Base-by-base conservation (phyloP, 2,113 vertebrate species). In the Pica pica region DNA sequence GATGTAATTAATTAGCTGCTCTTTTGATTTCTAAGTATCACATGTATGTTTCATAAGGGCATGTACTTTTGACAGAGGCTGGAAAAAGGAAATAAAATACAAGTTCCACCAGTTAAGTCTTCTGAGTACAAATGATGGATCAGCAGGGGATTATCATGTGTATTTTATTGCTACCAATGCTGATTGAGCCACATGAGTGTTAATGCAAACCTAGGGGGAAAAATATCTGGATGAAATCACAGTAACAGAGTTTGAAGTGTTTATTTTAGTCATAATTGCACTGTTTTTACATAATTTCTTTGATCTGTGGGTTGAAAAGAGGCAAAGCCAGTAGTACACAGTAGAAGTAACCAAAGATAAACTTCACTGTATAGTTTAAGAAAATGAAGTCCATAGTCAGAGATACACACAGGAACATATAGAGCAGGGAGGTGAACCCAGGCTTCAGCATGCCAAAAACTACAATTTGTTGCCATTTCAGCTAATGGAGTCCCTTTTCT, bases 1-100 rank as follows among this genome's bases (percentile, higher is more conserved):
- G 96, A 96, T 96, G 96, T 68, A 90, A 93, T 96, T 96, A 92
- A 96, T 96, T 97, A 96, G 73, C 56, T 82, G 90, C 94, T 95
- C 93, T 87, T 96, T 96, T 97, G 96, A 97, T 95, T 96, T 89
- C 91, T 64, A 3, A 92, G 79, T 88, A 90, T 96, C 90, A 86
- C 52, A 74, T 93, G 88, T 68, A 89, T 64, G 16, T 83, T 92
- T 95, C 73, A 50, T 63, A 78, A 93, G 88, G 83, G 28, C 80
- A 81, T 92, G 90, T 88, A 93, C 90, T 95, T 96, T 95, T 88
- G 85, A 96, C 79, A 64, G 83, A 89, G 88, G 52, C 75, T 95
- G 78, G 59, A 67, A 74, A 83, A 86, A 83, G 83, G 80, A 95
- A 94, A 95, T 90, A 94, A 96, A 93, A 77, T 39, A 73, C 76